Conservation (phyloP, 2,888 invertebrate genomes). For the Acanthosepion pharaonis region DNA sequence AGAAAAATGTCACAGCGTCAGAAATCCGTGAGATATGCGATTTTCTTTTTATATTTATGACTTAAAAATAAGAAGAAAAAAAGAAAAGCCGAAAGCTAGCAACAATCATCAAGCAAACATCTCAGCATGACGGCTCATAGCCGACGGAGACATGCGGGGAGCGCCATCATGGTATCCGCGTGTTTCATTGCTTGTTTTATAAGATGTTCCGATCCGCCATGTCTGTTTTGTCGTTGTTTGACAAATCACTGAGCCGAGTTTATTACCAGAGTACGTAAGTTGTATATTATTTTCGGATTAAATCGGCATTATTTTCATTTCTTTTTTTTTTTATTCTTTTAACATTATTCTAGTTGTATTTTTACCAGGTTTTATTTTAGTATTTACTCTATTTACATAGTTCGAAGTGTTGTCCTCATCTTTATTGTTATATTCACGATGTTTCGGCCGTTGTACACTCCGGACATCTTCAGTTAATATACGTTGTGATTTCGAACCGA, state of each 20-base stretch:
- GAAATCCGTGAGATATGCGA: neutral
- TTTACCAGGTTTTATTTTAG: too few relatives aligned
- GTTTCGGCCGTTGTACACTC: too few relatives aligned
- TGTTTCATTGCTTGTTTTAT: too few relatives aligned
- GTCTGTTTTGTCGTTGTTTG: neutral
- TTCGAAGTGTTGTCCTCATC: too few relatives aligned
- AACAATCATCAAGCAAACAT: conserved; percentile 33
- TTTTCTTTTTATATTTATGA: neutral
- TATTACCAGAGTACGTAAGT: neutral
- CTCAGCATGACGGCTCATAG: neutral
- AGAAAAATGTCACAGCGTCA: neutral
- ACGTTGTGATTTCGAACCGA: too few relatives aligned
- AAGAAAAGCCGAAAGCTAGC: neutral
- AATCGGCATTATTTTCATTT: neutral
- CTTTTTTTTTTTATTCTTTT: too few relatives aligned
- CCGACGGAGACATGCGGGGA: neutral
- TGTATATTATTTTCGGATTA: neutral
- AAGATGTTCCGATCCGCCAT: neutral
- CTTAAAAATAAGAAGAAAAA: neutral
- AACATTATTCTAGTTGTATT: too few relatives aligned
- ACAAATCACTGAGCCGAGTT: neutral
- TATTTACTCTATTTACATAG: too few relatives aligned
- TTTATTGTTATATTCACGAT: too few relatives aligned
- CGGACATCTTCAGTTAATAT: too few relatives aligned
- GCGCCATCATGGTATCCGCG: neutral